phyloP scores from a whole-genome alignment of 2,888 invertebrate genomes.

The Steromphala cineraria region DNA sequence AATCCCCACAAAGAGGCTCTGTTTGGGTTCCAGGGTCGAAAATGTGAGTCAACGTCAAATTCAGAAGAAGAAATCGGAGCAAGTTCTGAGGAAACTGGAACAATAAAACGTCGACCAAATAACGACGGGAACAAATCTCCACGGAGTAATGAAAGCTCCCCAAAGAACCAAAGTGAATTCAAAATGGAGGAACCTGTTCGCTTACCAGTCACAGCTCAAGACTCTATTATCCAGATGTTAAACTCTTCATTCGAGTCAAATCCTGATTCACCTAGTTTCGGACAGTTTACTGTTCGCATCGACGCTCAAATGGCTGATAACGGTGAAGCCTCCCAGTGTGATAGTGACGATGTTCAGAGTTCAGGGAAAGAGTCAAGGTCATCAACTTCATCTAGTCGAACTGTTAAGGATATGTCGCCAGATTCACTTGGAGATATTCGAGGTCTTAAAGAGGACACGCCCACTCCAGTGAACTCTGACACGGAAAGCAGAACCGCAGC shows the following conservation, averaged over 20 bases:
- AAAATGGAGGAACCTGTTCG: background rate
- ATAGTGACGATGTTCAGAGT: background rate
- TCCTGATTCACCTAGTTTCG: constrained; percentile 24
- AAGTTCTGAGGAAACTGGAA: constrained; percentile 69
- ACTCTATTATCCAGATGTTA: constrained; percentile 31
- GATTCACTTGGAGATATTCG: constrained; percentile 42
- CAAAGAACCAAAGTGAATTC: background rate
- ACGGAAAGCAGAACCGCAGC: constrained; percentile 36
- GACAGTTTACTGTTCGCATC: constrained; percentile 36
- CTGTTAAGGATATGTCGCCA: constrained; percentile 38
- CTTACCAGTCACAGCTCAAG: constrained; percentile 21
- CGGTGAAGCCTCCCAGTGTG: background rate
- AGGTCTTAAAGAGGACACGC: constrained; percentile 57
- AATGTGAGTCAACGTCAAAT: constrained; percentile 66
- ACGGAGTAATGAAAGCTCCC: background rate
- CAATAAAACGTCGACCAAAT: constrained; percentile 68
- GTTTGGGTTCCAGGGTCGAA: constrained; percentile 57
- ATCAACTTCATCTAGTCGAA: constrained; percentile 30
- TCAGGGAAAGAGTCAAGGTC: constrained; percentile 15
- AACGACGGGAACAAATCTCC: constrained; percentile 4
- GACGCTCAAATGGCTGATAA: constrained; percentile 31
- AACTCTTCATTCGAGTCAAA: constrained; percentile 37
- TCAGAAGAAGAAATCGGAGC: constrained; percentile 68
- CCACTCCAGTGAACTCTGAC: constrained; percentile 65
- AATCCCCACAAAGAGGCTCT: constrained; percentile 63